phyloP scores from a whole-genome alignment of 2,888 invertebrate species.

The Chesias legatella region DNA sequence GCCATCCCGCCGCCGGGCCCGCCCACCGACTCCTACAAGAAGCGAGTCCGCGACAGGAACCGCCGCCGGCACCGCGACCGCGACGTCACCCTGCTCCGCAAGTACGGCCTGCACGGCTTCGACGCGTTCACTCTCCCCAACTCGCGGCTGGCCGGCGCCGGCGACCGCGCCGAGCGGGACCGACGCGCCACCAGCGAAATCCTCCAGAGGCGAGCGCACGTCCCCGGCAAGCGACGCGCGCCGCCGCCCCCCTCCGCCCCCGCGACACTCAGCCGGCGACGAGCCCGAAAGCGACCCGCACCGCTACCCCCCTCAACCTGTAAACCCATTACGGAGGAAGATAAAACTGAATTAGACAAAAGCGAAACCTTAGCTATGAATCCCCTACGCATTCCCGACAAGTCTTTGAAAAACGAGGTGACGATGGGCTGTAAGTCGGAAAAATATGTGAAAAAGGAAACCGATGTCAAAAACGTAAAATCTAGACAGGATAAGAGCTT shows the following conservation, averaged over 20 bases:
- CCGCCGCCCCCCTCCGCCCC: constrained; percentile 83
- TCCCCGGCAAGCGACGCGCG: constrained; percentile 87
- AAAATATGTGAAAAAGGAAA: constrained; percentile 51
- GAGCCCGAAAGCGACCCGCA: constrained; percentile 73
- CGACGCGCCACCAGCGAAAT: constrained; percentile 83
- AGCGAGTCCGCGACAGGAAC: constrained; percentile 81
- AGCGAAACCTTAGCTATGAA: constrained; percentile 30
- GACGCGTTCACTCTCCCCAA: constrained; percentile 58
- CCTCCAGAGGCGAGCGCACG: constrained; percentile 82
- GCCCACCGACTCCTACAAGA: constrained; percentile 83
- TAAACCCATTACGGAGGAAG: not conserved
- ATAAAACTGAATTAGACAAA: not conserved
- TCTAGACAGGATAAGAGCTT: constrained; percentile 75
- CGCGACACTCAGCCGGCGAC: constrained; percentile 36
- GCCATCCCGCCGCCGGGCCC: constrained; percentile 75
- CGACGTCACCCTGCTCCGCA: constrained; percentile 82
- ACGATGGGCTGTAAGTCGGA: constrained; percentile 42
- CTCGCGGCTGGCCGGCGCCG: constrained; percentile 74
- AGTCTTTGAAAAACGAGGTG: constrained; percentile 19
- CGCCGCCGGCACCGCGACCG: constrained; percentile 79
- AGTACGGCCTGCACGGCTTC: constrained; percentile 79
- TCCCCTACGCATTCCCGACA: constrained; percentile 10
- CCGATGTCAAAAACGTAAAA: constrained; percentile 47
- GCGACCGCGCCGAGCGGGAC: constrained; percentile 49
- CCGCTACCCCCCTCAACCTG: constrained; percentile 72